Conservation (phyloP, 23 tunicate species). For the Trididemnum miniatum region DNA sequence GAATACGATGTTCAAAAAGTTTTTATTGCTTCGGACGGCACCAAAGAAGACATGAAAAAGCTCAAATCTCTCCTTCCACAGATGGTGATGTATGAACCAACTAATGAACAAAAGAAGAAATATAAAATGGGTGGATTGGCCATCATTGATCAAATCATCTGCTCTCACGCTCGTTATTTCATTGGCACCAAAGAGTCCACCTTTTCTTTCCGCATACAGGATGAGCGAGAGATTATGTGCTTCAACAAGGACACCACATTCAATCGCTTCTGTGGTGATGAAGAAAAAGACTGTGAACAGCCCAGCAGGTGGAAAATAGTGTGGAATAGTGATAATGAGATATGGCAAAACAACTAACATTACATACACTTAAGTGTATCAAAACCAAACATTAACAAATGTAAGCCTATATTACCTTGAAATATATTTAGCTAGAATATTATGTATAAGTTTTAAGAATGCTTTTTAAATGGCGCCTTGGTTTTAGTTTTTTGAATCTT, state of each 20-base stretch:
- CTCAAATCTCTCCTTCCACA: conserved; percentile 64
- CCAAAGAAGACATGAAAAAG: conserved; percentile 80
- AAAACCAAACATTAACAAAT: no score
- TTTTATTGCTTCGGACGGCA: conserved; percentile 96
- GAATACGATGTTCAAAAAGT: conserved; percentile 72
- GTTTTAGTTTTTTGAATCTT: no score
- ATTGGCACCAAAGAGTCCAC: conserved; percentile 96
- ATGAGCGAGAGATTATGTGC: conserved; percentile 98
- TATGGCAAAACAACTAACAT: conserved; percentile 53
- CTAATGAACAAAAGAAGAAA: conserved; percentile 49
- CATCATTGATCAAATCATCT: conserved; percentile 90
- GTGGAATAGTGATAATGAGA: conserved; percentile 87
- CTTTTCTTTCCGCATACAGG: conserved; percentile 90
- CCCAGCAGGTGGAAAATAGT: conserved; percentile 94
- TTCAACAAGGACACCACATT: conserved; percentile 71
- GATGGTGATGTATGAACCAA: conserved; percentile 82
- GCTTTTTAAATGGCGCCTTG: no score
- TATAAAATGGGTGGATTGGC: conserved; percentile 97
- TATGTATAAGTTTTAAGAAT: no score
- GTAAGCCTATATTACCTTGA: no score
- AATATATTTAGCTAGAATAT: no score
- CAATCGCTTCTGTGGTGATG: conserved; percentile 88
- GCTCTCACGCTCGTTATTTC: conserved; percentile 92
- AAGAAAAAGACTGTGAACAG: conserved; percentile 80
- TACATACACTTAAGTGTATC: no score